phyloP scores from a whole-genome alignment of 2,113 vertebrate genomes.

The Baryphthengus martii region DNA sequence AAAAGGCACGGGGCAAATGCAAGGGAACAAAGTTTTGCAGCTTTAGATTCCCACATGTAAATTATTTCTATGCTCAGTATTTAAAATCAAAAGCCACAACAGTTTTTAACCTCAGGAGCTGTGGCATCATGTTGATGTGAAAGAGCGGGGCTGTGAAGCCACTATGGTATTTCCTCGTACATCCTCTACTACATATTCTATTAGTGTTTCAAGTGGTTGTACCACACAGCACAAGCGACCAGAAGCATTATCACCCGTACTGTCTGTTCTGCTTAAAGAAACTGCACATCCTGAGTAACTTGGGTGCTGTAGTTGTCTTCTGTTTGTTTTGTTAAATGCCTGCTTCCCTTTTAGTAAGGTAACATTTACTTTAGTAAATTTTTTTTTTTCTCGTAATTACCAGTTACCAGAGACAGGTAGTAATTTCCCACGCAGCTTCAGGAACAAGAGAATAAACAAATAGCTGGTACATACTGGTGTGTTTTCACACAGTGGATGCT shows the following conservation, averaged over 20 bases:
- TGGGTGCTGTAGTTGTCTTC: neutral
- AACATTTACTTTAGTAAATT: neutral
- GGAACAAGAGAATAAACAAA: slow-evolving; percentile 4
- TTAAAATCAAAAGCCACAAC: neutral
- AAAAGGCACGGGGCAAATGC: neutral
- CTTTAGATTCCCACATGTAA: neutral
- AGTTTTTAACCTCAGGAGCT: neutral
- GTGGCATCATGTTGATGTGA: neutral
- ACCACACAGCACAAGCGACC: neutral
- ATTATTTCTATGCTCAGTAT: neutral
- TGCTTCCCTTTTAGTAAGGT: neutral
- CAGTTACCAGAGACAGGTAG: neutral
- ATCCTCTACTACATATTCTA: neutral
- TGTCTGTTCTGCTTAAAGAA: neutral
- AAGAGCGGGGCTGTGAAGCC: neutral
- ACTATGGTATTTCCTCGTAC: neutral
- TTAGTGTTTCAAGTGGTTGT: neutral
- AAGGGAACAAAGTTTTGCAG: neutral
- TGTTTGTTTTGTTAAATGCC: neutral
- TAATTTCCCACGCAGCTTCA: slow-evolving; percentile 29
- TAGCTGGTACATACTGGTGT: neutral
- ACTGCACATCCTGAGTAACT: neutral
- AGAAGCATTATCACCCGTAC: neutral
- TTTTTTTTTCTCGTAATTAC: neutral
- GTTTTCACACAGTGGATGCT: neutral